A percentile compares a stretch with the other conserved stretches of the same genome.
phyloP scores from a whole-genome alignment of 2,113 vertebrate genomes.

The Heterotis niloticus region DNA sequence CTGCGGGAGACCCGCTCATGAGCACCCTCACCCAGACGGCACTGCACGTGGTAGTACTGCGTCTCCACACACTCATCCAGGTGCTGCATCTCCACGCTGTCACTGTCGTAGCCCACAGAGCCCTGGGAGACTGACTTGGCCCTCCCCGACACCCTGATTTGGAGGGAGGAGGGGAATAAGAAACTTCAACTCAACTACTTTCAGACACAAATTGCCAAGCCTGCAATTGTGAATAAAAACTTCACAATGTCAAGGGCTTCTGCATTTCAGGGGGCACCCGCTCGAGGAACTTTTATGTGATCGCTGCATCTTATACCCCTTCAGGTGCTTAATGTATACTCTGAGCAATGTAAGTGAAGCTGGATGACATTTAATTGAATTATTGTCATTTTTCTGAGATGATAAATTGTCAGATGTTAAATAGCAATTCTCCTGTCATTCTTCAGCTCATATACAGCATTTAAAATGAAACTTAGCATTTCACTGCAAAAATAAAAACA shows the following conservation, averaged over 20 bases:
- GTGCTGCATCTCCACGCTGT: slow-evolving; percentile 81
- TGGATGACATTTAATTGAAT: background rate
- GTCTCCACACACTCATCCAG: slow-evolving; percentile 75
- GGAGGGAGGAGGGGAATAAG: background rate
- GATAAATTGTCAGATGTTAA: no score
- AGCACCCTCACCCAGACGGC: slow-evolving; percentile 63
- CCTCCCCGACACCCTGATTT: slow-evolving; percentile 75
- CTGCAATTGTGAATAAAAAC: background rate
- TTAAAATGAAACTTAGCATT: no score
- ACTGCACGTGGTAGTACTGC: slow-evolving; percentile 72
- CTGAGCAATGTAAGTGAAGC: background rate
- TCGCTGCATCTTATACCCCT: background rate
- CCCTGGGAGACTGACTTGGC: slow-evolving; percentile 84
- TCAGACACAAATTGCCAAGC: background rate
- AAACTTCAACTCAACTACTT: background rate
- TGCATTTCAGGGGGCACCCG: background rate
- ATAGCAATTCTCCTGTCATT: no score
- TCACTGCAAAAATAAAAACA: no score
- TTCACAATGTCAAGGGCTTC: background rate
- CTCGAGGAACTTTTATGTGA: background rate
- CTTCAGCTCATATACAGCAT: no score
- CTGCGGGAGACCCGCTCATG: slow-evolving; percentile 64
- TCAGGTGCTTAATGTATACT: background rate
- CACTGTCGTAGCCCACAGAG: slow-evolving; percentile 90
- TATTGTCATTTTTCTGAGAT: no score